These are phyloP conservation scores for Nilaparvata lugens DNA, from an alignment of 1,140 invertebrate species.

Conservation along the genomic window DNA sequence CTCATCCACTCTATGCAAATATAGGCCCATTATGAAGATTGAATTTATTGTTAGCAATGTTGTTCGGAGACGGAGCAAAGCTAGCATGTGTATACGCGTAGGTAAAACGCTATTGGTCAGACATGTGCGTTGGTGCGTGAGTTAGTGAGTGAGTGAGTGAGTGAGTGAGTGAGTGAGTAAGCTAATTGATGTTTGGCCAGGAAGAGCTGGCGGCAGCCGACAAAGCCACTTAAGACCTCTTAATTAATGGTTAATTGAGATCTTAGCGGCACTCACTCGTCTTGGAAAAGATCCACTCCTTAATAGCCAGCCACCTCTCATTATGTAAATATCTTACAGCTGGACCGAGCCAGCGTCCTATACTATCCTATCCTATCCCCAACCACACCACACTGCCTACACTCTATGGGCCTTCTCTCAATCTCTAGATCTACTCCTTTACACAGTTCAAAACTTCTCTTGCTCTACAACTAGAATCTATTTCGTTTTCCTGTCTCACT, in stretches of 20 bases:
- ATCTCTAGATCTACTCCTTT: no score
- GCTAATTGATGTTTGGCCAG: constrained; percentile 3
- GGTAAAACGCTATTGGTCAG: no score
- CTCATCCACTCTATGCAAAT: no score
- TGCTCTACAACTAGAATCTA: no score
- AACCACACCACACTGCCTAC: no score
- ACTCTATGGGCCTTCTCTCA: no score
- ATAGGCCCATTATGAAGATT: no score
- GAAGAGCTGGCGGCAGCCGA: not conserved
- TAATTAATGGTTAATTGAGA: constrained; percentile 6
- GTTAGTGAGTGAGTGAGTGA: not conserved
- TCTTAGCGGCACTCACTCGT: constrained; percentile 3
- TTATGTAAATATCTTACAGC: constrained; percentile 2
- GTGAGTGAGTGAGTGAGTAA: not conserved
- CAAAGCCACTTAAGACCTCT: constrained; percentile 5
- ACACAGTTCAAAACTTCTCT: no score
- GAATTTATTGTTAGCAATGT: no score
- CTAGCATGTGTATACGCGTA: no score
- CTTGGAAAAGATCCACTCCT: constrained; percentile 3
- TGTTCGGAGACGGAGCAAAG: no score
- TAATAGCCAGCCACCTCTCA: constrained; percentile 1
- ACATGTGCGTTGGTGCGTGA: not conserved
- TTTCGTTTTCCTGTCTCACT: no score
- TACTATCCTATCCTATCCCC: not conserved
- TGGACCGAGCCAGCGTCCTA: not conserved